Base-by-base conservation (phyloP, 1,140 invertebrate species). In the Gonatopus flavifemur region DNA sequence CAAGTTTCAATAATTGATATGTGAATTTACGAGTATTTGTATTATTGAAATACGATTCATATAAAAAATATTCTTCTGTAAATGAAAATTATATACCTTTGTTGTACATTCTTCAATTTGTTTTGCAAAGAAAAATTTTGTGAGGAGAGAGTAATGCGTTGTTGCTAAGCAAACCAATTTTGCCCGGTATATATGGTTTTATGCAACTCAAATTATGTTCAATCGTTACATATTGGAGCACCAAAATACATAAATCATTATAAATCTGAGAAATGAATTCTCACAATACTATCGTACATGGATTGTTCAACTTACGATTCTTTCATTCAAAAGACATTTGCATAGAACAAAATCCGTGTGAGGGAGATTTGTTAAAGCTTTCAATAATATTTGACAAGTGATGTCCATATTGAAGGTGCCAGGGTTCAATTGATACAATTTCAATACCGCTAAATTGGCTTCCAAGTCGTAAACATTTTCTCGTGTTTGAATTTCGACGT, bases 261-360 rank as follows among this genome's bases (percentile, higher is more conserved):
- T 22, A 30, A 18, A 7, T 22, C 21, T 31, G 22, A 37, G 1
- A n/a, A 35, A 7, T 12, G 31, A 3, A 20, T 15, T 37, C 46
- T 40, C 32, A 13, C 7, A 21, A 50, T n/a, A 49, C 6, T 21
- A 15, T 39, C 35, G 31, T 25, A 13, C 1, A 9, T 0, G 9
- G 19, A 15, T 37, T 8, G 15, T 33, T 33, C 8, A 18, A 68
- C 80, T 82, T 82, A 94, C 92, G 74, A 92, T 88, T 70, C 85
- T 85, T 62, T 91, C 88, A 57, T 90, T 88, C 42, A 98, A 81
- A 21, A 98, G 82, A 78, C 94, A 97, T 80, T 98, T 98, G 80
- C 95, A 98, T 31, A 98, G 78, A 21, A 95, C 91, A 73, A 98
- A 98, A 80, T 98, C 96, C 13, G 94, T 94, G 64, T 98, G 93